Percentiles rank a stretch among this genome's conserved stretches.
Evolutionary conservation across 2,888 invertebrate species (phyloP).

Genomic region (Drosophila phalerata): DNA sequence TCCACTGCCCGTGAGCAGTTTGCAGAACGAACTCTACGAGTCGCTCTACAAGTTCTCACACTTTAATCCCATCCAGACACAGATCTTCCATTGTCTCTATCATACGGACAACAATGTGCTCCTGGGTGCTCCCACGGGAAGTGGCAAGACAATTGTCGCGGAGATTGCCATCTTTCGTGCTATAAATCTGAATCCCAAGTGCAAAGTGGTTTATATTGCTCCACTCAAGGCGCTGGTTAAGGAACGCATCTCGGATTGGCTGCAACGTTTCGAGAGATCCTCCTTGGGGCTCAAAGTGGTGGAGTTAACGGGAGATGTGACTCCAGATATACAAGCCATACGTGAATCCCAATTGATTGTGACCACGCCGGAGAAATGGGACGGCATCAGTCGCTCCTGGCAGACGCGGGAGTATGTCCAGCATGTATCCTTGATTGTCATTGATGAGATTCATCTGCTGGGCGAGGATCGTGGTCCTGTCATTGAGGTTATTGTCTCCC

Average conservation of each 20-base stretch:
- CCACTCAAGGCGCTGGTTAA: constrained; percentile 98
- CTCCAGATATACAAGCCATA: constrained; percentile 94
- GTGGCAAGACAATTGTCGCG: constrained; percentile 99
- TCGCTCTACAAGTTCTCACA: constrained; percentile 95
- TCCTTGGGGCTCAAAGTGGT: constrained; percentile 92
- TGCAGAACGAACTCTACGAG: constrained; percentile 92
- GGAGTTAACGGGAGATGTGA: constrained; percentile 97
- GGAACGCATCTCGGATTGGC: constrained; percentile 98
- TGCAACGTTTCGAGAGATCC: constrained; percentile 90
- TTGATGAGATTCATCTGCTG: constrained; percentile 99
- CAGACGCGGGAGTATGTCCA: constrained; percentile 97
- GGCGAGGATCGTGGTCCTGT: constrained; percentile 96
- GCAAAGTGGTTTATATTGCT: constrained; percentile 98
- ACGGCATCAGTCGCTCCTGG: constrained; percentile 99
- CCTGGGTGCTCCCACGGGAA: constrained; percentile 93
- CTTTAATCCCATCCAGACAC: constrained; percentile 99
- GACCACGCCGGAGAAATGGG: constrained; percentile 99
- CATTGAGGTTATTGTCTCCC: constrained; percentile 98
- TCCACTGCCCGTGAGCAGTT: constrained; percentile 94
- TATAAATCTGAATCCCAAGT: constrained; percentile 92
- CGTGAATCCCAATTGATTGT: constrained; percentile 96
- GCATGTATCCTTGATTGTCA: constrained; percentile 95
- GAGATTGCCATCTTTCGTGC: constrained; percentile 98
- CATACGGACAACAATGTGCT: constrained; percentile 97
- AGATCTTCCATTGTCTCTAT: constrained; percentile 98